Percentiles rank a stretch among this genome's conserved stretches.
Conservation (phyloP, 2,113 vertebrate genomes). For the Osmerus mordax region DNA sequence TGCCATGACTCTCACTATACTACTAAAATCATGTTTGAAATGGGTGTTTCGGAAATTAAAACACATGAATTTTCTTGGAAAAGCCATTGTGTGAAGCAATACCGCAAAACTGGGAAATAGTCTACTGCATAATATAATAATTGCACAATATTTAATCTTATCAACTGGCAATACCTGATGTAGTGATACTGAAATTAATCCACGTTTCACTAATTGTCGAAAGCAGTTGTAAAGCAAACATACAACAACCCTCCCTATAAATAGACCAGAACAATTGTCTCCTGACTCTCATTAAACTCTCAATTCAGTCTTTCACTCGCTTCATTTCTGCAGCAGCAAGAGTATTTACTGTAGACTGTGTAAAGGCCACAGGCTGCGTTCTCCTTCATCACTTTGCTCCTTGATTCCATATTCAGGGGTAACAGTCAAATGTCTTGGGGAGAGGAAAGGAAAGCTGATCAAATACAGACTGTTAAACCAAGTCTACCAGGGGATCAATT, state of each 20-base stretch:
- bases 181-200: not conserved
- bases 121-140: not conserved
- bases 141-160: not conserved
- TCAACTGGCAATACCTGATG: too few species aligned
- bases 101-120: not conserved
- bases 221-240: slow-evolving; percentile 2
- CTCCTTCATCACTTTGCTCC: slow-evolving; percentile 53
- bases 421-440: slow-evolving; percentile 24
- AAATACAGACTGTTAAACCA: slow-evolving; percentile 48
- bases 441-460: slow-evolving; percentile 48
- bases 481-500: slow-evolving; percentile 29
- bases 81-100: not conserved
- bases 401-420: slow-evolving; percentile 54
- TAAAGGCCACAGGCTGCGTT: slow-evolving; percentile 60
- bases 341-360: slow-evolving; percentile 44
- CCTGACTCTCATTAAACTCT: slow-evolving; percentile 65
- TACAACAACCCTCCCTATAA: slow-evolving; percentile 59
- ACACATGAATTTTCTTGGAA: not conserved
- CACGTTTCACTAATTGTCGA: not conserved
- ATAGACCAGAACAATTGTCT: slow-evolving; percentile 52
- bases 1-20: not conserved
- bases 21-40: not conserved
- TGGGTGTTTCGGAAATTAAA: not conserved
- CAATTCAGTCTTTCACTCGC: slow-evolving; percentile 54
- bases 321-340: slow-evolving; percentile 31